Evolutionary conservation across 2,797 vertebrate species (phyloP), one percentile per base, ranked within the genome.

Genomic region (Pseudopleuronectes americanus): DNA sequence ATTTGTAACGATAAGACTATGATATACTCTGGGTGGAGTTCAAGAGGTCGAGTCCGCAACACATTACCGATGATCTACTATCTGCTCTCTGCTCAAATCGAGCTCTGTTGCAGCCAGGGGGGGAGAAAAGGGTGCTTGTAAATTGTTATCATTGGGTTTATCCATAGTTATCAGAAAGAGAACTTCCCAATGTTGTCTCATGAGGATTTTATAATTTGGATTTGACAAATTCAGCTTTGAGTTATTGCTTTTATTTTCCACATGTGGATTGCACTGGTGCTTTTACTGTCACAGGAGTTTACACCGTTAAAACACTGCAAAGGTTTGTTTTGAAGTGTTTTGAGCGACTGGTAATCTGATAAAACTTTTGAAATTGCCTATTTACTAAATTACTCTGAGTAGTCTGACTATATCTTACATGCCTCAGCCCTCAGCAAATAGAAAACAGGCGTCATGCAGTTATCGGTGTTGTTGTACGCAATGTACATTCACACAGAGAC

Each of bases 1-100:
- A 64, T 85, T 72, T 68, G 81, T 75, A 80, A 79, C 52, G 84
- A 90, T 89, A 86, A 88, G 84, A 78, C 81, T 43, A 48, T 86
- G 90, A 90, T 89, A 77, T 87, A 92, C 84, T 89, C 80, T 52
- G 55, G 64, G 77, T 76, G 83, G 58, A 81, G 90, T 88, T 92
- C 90, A 88, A 85, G 71, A 89, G 89, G 87, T 66, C 84, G 66
- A 87, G 75, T 77, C 74, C 17, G 57, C 84, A 70, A 74, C 76
- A 73, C 89, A 78, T 91, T 88, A 86, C 79, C 79, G 47, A 71
- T 91, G 89, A 90, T 90, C 3, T 78, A 86, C 72, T 88, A 76
- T 81, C 83, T 71, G 6, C 79, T 75, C 59, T 22, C 38, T 43
- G 62, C 66, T 72, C 23, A 85, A 87, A 69, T 48, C 53, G 26